A percentile compares a stretch with the other conserved stretches of the same genome.
Conservation (phyloP, 1,140 invertebrate species). For the Stegodyphus dumicola region DNA sequence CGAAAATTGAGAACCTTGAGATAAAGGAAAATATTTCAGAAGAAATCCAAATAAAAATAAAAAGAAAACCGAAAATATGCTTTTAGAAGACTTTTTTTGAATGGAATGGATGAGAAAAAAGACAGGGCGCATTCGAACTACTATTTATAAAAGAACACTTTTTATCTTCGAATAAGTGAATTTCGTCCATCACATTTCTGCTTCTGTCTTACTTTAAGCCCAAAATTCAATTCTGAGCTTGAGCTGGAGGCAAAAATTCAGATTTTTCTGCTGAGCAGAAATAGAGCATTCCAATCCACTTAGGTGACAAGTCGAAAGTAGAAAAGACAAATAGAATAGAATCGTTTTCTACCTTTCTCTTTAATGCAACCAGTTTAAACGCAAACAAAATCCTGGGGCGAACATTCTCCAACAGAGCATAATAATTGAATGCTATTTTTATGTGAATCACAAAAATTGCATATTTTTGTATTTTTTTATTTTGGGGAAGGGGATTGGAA, state of each 20-base stretch:
- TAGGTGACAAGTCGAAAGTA: too few species aligned
- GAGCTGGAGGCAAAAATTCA: not conserved
- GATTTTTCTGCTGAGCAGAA: not conserved
- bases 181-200: not conserved
- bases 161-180: not conserved
- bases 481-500: too few species aligned
- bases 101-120: not conserved
- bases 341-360: too few species aligned
- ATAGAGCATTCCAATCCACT: too few species aligned
- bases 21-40: slow-evolving; percentile 17
- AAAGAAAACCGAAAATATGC: not conserved
- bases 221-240: not conserved
- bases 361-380: too few species aligned
- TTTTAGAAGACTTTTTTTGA: slow-evolving; percentile 17
- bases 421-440: too few species aligned
- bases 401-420: too few species aligned
- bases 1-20: slow-evolving; percentile 13
- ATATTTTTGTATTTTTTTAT: too few species aligned
- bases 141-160: not conserved
- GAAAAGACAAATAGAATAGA: too few species aligned
- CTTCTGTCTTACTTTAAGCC: not conserved
- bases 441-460: too few species aligned
- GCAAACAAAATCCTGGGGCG: too few species aligned
- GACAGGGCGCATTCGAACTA: not conserved
- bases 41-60: not conserved